These are phyloP conservation scores for Vireo altiloquus DNA, from an alignment of 2,113 vertebrate species.

Conservation along the genomic window DNA sequence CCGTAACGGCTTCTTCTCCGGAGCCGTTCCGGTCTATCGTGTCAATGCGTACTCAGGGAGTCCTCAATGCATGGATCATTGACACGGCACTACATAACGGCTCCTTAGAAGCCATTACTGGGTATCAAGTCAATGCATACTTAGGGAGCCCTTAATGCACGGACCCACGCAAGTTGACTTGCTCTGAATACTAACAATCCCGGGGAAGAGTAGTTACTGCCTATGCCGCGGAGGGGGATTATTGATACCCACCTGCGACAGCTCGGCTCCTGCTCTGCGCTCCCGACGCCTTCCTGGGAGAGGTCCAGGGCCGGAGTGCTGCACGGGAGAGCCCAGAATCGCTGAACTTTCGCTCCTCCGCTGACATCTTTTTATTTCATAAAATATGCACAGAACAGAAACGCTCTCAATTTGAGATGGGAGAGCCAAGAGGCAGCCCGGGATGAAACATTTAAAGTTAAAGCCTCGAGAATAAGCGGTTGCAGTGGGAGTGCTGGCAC, in stretches of 20 bases:
- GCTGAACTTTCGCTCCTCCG: not conserved
- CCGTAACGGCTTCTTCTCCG: constrained; percentile 79
- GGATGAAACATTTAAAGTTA: not conserved
- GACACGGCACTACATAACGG: constrained; percentile 80
- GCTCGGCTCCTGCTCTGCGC: accelerated
- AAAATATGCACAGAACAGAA: not conserved
- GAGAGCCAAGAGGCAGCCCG: not conserved
- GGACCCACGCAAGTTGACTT: constrained; percentile 75
- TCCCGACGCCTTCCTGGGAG: not conserved
- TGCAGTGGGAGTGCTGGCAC: not conserved
- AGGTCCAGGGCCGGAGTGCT: not conserved
- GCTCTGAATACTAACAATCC: constrained; percentile 78
- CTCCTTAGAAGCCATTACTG: constrained; percentile 82
- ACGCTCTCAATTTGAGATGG: not conserved
- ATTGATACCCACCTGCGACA: not conserved
- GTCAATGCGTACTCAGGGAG: constrained; percentile 81
- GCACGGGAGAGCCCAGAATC: not conserved
- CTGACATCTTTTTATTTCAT: constrained; percentile 15
- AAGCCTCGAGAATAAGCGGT: not conserved
- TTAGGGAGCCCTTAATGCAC: constrained; percentile 78
- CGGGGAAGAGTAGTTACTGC: constrained; percentile 73
- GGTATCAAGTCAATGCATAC: constrained; percentile 83
- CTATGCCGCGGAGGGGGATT: constrained; percentile 12
- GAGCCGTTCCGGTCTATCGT: constrained; percentile 77
- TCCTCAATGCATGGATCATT: constrained; percentile 81